Percentiles rank a stretch among this genome's conserved stretches.
Conservation (phyloP, 2,888 invertebrate species). For the Ichneumon xanthorius region DNA sequence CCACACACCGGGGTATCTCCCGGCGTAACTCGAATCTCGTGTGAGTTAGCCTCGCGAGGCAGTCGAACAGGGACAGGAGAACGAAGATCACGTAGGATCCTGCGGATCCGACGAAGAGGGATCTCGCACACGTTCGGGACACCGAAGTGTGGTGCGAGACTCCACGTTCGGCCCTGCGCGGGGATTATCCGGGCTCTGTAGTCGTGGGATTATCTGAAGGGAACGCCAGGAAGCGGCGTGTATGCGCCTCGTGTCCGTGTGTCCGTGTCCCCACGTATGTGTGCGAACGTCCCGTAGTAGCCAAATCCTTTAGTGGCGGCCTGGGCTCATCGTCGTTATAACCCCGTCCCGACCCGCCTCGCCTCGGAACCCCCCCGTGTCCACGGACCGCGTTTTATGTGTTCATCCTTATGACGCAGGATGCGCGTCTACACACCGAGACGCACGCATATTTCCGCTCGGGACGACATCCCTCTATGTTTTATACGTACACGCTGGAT, state of each 20-base stretch:
- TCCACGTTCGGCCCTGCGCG: conserved; percentile 74
- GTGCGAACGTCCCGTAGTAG: conserved; percentile 71
- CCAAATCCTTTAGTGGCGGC: conserved; percentile 81
- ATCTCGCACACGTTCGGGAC: conserved; percentile 69
- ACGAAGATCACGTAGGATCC: conserved; percentile 43
- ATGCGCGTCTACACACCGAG: not conserved
- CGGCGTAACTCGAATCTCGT: conserved; percentile 61
- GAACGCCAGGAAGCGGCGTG: conserved; percentile 66
- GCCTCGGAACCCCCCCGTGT: conserved; percentile 1
- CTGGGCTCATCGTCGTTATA: conserved; percentile 71
- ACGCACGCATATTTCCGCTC: conserved; percentile 29
- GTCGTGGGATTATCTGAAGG: conserved; percentile 83
- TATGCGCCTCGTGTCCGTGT: conserved; percentile 65
- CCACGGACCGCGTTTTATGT: conserved; percentile 23
- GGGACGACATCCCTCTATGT: conserved; percentile 25
- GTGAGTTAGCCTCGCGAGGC: conserved; percentile 52
- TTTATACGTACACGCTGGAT: conserved; percentile 41
- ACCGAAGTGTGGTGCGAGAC: conserved; percentile 32
- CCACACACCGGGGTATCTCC: conserved; percentile 43
- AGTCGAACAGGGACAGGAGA: conserved; percentile 13
- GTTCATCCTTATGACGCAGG: conserved; percentile 46
- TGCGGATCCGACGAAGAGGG: not conserved
- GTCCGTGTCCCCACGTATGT: conserved; percentile 54
- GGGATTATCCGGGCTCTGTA: conserved; percentile 83
- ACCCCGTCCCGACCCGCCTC: conserved; percentile 36